These are phyloP conservation scores for Caenorhabditis wallacei DNA, from an alignment of 2,888 invertebrate species.

Conservation along the genomic window DNA sequence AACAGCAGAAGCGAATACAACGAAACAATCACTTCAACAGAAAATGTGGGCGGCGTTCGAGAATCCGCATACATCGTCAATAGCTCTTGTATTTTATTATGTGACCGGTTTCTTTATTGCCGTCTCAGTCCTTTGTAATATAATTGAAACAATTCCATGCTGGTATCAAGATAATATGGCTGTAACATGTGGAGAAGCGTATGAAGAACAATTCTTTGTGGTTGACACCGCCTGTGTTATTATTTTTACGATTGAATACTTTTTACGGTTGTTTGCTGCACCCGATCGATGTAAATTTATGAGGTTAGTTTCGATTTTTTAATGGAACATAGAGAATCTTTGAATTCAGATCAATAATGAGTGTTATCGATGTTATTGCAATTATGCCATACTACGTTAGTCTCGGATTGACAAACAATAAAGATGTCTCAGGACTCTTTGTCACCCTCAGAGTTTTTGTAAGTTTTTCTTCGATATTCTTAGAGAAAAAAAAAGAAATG, in stretches of 20 bases:
- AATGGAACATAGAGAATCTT: background rate
- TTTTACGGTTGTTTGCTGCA: constrained; percentile 95
- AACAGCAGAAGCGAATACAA: constrained; percentile 75
- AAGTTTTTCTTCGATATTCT: constrained; percentile 59
- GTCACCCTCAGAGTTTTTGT: constrained; percentile 96
- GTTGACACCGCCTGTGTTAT: constrained; percentile 99
- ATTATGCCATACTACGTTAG: constrained; percentile 99
- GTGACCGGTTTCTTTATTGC: constrained; percentile 98
- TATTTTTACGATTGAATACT: constrained; percentile 99
- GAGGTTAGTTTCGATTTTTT: constrained; percentile 62
- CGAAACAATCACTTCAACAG: constrained; percentile 77
- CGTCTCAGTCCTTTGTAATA: constrained; percentile 99
- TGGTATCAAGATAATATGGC: constrained; percentile 71
- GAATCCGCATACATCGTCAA: constrained; percentile 98
- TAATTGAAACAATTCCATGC: constrained; percentile 89
- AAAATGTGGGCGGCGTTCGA: constrained; percentile 99
- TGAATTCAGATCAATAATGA: constrained; percentile 92
- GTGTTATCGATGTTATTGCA: constrained; percentile 99
- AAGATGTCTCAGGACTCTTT: constrained; percentile 93
- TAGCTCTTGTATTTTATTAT: constrained; percentile 99
- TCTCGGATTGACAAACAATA: constrained; percentile 88
- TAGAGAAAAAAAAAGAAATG: too few relatives aligned
- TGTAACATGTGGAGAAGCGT: constrained; percentile 94
- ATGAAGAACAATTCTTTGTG: constrained; percentile 91
- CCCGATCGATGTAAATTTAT: constrained; percentile 87